Evolutionary conservation across 2,797 vertebrate species (phyloP), one percentile per base, ranked within the genome.

Genomic region (Ptychadena robeensis): DNA sequence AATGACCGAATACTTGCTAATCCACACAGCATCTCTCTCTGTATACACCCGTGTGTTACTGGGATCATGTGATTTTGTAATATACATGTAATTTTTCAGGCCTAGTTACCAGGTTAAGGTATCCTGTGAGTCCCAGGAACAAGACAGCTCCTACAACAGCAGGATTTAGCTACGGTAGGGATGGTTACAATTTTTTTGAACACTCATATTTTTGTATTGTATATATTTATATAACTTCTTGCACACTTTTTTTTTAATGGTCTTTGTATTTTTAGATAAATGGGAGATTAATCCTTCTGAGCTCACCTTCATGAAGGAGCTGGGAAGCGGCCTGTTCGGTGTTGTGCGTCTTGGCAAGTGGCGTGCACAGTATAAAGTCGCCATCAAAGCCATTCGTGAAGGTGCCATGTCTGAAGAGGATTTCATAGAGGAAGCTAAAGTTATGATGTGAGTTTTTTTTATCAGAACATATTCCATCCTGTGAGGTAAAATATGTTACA

Each of bases 391-490:
- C 31, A 96, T 99, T 80, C 92, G 92, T 15, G 96, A 96, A 80
- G 96, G 96, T 0, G 95, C 96, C 0, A 98, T 99, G 97, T 95
- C 92, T 3, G 97, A 98, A 82, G 98, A 99, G 85, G 97, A 99
- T 88, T 99, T 99, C 85, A 96, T 98, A 75, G 97, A 99, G 85
- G 98, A 99, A 91, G 98, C 97, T 59, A 98, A 96, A 88, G 94
- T 99, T 75, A 99, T 99, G 98, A 99, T 96, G 98, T 99, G 87
- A 94, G 94, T 91, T 44, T 2, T 2, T 22, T 22, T n/a, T 44
- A 44, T 44, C 14, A 0, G 14, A 44, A 15, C 14, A 44, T 44
- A 15, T 15, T 14, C 40, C 38, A 40, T 40, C 12, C 40, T 5
- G 18, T 18, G 8, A 38, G 37, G 8, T 38, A 38, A 38, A 38